Base-by-base conservation (phyloP, 2,797 vertebrate species). In the Mus spretus region DNA sequence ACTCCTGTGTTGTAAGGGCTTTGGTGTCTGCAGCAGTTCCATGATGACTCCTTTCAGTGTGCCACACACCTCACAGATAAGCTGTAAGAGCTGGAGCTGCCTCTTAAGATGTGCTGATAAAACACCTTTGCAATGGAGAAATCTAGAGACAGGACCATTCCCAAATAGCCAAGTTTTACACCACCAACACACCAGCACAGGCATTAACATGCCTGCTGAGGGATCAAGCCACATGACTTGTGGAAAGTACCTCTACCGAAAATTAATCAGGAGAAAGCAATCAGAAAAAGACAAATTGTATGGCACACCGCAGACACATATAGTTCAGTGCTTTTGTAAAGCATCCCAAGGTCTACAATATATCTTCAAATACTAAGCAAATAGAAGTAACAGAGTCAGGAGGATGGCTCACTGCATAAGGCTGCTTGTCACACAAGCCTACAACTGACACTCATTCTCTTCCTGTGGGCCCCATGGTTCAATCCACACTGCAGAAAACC, bases 241-340 rank as follows among this genome's bases (percentile, higher is more conserved):
- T 47, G 40, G 12, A 40, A 15, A 75, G 63, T 31, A 65, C 28
- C 82, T 87, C 26, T 74, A 50, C 50, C 80, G 13, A 72, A 86
- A 80, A 96, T 26, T 28, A 87, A 91, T 34, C 37, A 84, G 9
- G 3, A 95, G 55, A 15, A 86, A 84, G 37, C 22, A 26, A 67
- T 14, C 63, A 67, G 22, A 79, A n/a, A 94, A 74, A 74, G 34
- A 40, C 61, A 94, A n/a, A 83, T 17, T 85, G 2, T 53, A 50
- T 14, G 24, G 85, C 13, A 89, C 47, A 40, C 82, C 85, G 81
- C 13, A 84, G 90, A 87, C 86, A 72, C 37, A 86, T 9, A 70
- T 13, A 3, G 67, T 91, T 55, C 86, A 89, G 57, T 78, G 63
- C 65, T 93, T 96, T 77, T 87, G 12, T 50, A 90, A 92, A 93